These are phyloP conservation scores for Ariolimax columbianus DNA, from an alignment of 2,888 invertebrate species.

Conservation along the genomic window DNA sequence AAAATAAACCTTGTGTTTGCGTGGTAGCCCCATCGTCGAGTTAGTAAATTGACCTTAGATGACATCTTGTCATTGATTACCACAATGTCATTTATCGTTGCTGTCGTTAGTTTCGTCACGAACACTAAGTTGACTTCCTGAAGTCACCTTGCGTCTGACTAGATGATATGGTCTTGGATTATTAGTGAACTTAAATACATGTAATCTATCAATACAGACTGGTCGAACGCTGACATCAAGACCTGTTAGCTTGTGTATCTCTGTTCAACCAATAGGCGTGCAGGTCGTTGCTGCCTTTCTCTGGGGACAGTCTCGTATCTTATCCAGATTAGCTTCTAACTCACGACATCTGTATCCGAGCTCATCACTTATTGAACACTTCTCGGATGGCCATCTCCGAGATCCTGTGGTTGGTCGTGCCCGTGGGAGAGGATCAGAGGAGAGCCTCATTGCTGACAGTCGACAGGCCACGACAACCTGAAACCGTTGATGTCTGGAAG, in stretches of 20 bases:
- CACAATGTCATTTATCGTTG: no score
- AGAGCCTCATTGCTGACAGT: background rate
- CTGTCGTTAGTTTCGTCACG: no score
- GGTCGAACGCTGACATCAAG: background rate
- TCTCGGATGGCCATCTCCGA: background rate
- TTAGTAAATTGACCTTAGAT: no score
- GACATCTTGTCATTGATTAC: no score
- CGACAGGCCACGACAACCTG: background rate
- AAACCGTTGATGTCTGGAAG: conserved; percentile 9
- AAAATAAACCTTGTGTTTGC: no score
- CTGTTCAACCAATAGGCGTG: background rate
- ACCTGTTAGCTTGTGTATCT: background rate
- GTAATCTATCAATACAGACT: no score
- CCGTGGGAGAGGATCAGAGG: background rate
- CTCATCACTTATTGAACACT: conserved; percentile 19
- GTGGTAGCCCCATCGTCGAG: no score
- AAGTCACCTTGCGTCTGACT: no score
- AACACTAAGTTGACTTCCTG: no score
- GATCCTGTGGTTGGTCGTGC: background rate
- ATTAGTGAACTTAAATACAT: no score
- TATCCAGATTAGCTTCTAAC: background rate
- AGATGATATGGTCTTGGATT: no score
- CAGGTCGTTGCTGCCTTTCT: background rate
- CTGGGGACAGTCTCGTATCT: background rate
- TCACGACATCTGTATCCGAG: background rate